Conservation (phyloP, 2,888 invertebrate genomes). For the Hetaerina titia region DNA sequence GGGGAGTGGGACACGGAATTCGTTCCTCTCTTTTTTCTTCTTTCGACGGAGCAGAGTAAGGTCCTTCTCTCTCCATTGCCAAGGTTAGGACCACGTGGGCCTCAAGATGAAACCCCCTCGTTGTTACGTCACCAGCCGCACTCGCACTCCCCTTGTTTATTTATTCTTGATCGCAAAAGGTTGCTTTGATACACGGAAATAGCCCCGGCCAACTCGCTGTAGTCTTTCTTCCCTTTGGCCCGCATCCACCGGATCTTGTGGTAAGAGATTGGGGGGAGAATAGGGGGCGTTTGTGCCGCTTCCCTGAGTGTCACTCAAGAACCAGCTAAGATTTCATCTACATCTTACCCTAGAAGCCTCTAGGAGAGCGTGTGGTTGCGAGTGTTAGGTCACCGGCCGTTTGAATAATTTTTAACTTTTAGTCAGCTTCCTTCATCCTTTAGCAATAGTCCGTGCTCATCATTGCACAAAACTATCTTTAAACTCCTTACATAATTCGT, state of each 20-base stretch:
- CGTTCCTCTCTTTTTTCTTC: not conserved
- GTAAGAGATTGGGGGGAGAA: not conserved
- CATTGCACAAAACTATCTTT: too few relatives aligned
- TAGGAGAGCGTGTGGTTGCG: too few relatives aligned
- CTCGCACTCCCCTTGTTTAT: conserved; percentile 15
- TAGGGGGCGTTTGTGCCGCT: not conserved
- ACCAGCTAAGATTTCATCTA: not conserved
- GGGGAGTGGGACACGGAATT: not conserved
- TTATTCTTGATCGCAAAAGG: conserved; percentile 58
- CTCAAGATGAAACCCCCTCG: conserved; percentile 22
- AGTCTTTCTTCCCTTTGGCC: not conserved
- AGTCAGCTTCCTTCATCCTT: too few relatives aligned
- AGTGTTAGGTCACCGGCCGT: too few relatives aligned
- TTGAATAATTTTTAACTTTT: too few relatives aligned
- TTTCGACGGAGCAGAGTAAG: not conserved
- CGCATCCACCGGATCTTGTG: not conserved
- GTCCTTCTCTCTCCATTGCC: conserved; percentile 25
- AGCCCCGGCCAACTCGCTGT: not conserved
- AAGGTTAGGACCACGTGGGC: conserved; percentile 54
- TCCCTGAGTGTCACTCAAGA: too few relatives aligned
- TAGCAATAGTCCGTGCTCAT: too few relatives aligned
- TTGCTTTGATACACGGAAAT: conserved; percentile 53
- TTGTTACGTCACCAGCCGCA: conserved; percentile 16
- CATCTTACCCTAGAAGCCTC: too few relatives aligned
- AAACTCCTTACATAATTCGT: too few relatives aligned